phyloP scores from a whole-genome alignment of 2,888 invertebrate species.

The Cerastis rubricosa region DNA sequence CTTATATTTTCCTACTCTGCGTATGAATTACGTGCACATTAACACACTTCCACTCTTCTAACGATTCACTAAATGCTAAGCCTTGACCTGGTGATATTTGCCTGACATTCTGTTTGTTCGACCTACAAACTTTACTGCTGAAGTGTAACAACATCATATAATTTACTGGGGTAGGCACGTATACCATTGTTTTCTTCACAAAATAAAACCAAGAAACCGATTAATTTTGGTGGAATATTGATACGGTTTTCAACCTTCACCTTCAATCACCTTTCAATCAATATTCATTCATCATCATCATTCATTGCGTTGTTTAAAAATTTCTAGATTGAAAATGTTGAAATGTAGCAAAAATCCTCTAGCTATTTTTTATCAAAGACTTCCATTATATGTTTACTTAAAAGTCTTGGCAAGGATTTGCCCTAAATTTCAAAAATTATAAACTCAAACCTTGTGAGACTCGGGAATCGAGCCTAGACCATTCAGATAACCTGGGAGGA shows the following conservation, averaged over 20 bases:
- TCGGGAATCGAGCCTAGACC: background rate
- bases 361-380: no score
- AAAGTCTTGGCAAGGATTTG: background rate
- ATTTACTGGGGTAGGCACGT: background rate
- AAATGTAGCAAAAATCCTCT: no score
- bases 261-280: no score
- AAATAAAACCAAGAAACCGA: background rate
- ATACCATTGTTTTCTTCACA: background rate
- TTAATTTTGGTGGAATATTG: no score
- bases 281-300: no score
- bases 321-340: no score
- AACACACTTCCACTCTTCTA: constrained; percentile 41
- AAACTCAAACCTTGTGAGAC: background rate
- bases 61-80: constrained; percentile 49
- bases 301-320: no score
- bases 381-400: no score
- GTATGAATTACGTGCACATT: constrained; percentile 25
- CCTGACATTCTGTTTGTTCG: constrained; percentile 47
- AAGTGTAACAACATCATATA: background rate
- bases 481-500: no score
- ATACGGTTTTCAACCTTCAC: no score
- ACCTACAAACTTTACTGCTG: constrained; percentile 51
- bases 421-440: background rate
- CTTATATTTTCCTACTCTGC: background rate
- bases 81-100: constrained; percentile 67